These are phyloP conservation scores for Gavia stellata DNA, from an alignment of 2,113 vertebrate species.

Conservation along the genomic window DNA sequence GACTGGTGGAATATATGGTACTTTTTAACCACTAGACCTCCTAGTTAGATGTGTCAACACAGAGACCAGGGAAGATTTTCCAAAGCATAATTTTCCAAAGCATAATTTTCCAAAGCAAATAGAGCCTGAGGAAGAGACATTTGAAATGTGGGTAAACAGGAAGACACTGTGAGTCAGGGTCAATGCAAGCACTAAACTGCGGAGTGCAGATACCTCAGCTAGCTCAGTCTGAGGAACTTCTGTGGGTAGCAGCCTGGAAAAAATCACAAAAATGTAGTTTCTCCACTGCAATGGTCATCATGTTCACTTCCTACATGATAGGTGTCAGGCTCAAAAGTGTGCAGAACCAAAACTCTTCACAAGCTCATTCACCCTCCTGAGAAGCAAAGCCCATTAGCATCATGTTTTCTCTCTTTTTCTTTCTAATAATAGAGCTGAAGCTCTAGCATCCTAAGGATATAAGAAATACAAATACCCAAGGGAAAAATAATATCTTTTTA, in stretches of 20 bases:
- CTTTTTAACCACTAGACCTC: neutral
- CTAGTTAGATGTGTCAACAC: neutral
- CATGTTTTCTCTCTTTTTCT: neutral
- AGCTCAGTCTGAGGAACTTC: neutral
- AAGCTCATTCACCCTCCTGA: neutral
- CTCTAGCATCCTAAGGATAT: neutral
- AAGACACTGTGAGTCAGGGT: neutral
- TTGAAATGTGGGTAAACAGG: neutral
- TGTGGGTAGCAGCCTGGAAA: neutral
- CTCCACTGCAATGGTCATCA: neutral
- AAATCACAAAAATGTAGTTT: neutral
- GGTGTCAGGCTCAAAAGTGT: neutral
- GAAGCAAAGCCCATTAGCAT: neutral
- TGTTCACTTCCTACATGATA: neutral
- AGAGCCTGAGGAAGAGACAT: neutral
- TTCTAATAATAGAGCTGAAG: neutral
- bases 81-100: neutral
- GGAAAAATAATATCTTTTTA: neutral
- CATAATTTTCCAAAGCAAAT: neutral
- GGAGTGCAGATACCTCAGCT: neutral
- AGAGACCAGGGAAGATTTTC: neutral
- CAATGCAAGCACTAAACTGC: neutral
- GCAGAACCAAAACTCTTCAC: neutral
- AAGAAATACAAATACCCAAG: neutral
- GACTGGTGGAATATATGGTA: neutral